Percentiles rank a stretch among this genome's conserved stretches.
These are phyloP conservation scores for Macropus fuliginosus DNA, from an alignment of 2,797 vertebrate genomes.

Conservation along the genomic window DNA sequence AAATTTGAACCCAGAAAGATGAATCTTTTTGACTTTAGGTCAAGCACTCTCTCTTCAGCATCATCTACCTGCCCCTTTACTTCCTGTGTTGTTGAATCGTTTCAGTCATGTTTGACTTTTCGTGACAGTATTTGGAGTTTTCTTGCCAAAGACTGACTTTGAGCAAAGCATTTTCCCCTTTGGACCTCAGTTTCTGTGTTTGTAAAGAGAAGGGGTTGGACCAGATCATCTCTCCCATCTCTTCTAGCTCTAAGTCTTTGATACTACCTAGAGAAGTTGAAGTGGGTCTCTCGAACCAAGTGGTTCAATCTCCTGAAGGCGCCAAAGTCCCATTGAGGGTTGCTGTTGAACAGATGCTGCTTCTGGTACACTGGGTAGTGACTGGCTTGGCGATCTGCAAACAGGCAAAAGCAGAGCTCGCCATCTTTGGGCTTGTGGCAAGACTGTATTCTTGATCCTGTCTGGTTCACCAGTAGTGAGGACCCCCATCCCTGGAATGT, in stretches of 20 bases:
- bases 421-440: neutral
- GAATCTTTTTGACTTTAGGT: neutral
- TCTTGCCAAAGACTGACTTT: neutral
- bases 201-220: neutral
- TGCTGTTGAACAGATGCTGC: constrained; percentile 94
- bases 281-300: constrained; percentile 90
- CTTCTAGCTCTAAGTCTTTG: neutral
- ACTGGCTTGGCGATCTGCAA: constrained; percentile 88
- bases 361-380: constrained; percentile 96
- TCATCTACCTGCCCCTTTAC: neutral
- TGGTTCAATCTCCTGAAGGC: constrained; percentile 90
- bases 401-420: neutral
- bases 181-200: neutral
- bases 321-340: constrained; percentile 94
- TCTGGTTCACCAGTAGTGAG: neutral
- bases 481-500: neutral
- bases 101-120: neutral
- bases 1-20: neutral
- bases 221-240: neutral
- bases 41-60: neutral
- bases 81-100: neutral
- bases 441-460: neutral
- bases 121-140: neutral
- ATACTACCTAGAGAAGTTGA: constrained; percentile 90
- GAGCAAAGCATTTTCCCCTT: neutral